A percentile compares a stretch with the other conserved stretches of the same genome.
These are phyloP conservation scores for Mastacembelus armatus DNA, from an alignment of 2,797 vertebrate species.

Conservation along the genomic window DNA sequence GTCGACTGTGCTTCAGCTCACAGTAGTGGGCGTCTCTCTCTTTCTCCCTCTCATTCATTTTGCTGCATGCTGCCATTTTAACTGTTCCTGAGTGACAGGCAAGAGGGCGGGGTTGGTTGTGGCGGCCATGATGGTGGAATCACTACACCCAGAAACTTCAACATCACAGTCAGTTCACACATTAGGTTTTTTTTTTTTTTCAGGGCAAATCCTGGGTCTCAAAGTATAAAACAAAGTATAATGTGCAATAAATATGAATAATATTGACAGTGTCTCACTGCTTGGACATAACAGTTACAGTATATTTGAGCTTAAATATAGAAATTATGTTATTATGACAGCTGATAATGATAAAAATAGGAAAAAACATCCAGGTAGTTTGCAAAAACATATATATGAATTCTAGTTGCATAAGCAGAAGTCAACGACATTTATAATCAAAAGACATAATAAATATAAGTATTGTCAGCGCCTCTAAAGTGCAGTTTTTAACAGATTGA, in stretches of 20 bases:
- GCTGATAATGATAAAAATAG: neutral
- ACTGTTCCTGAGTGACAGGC: slow-evolving; percentile 75
- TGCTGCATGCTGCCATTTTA: slow-evolving; percentile 76
- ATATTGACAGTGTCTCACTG: slow-evolving; percentile 2
- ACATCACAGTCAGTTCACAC: slow-evolving; percentile 62
- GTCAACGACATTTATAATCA: neutral
- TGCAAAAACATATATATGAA: neutral
- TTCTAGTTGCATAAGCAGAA: neutral
- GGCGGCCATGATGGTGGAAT: slow-evolving; percentile 72
- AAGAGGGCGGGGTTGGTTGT: slow-evolving; percentile 71
- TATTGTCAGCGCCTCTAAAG: no score
- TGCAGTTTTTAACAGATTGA: no score
- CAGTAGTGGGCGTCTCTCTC: slow-evolving; percentile 69
- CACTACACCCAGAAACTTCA: slow-evolving; percentile 63
- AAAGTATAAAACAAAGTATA: neutral
- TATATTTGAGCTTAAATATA: neutral
- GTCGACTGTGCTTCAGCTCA: slow-evolving; percentile 57
- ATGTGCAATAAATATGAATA: neutral
- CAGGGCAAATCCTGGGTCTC: slow-evolving; percentile 29
- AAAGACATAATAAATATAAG: slow-evolving; percentile 4
- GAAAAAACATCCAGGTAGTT: slow-evolving; percentile 6
- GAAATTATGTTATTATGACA: neutral
- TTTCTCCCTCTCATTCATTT: slow-evolving; percentile 73
- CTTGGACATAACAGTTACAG: no score
- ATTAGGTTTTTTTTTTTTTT: slow-evolving; percentile 30